Conservation (phyloP, 2,888 invertebrate genomes). For the Boloria euphrosyne region DNA sequence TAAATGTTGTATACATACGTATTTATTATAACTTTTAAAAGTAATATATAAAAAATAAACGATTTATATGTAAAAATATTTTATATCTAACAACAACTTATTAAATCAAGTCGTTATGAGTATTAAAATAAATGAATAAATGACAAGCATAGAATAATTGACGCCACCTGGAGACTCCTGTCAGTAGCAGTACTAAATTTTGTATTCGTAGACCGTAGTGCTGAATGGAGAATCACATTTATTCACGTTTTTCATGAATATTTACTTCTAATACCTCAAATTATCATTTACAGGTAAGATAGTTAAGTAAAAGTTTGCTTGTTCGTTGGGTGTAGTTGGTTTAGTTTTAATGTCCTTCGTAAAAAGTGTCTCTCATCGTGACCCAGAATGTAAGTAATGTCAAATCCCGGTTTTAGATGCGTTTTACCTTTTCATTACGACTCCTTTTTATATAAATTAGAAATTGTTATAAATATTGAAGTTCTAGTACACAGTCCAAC, state of each 20-base stretch:
- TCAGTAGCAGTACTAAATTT: constrained; percentile 78
- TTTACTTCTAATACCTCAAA: constrained; percentile 70
- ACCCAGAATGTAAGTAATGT: constrained; percentile 73
- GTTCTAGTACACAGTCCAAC: background rate
- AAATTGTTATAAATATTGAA: constrained; percentile 1
- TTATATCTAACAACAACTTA: background rate
- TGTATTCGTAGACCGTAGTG: constrained; percentile 83
- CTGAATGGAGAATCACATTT: constrained; percentile 80
- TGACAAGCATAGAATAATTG: constrained; percentile 40
- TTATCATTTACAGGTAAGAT: constrained; percentile 76
- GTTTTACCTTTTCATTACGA: constrained; percentile 50
- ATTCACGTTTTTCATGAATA: constrained; percentile 78
- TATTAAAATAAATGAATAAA: constrained; percentile 28
- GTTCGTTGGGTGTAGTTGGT: constrained; percentile 39
- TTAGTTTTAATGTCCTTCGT: constrained; percentile 42
- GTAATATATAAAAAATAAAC: background rate
- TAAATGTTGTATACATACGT: background rate
- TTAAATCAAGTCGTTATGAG: background rate
- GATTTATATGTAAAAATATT: background rate
- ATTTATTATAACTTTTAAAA: constrained; percentile 26
- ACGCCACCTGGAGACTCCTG: constrained; percentile 59
- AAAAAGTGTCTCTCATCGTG: constrained; percentile 65
- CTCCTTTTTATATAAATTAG: constrained; percentile 26
- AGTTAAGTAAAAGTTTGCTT: constrained; percentile 26
- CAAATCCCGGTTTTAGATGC: constrained; percentile 75